A percentile compares a stretch with the other conserved stretches of the same genome.
Conservation (phyloP, 53 echinoderm and acorn worm species). For the Mesocentrotus franciscanus region DNA sequence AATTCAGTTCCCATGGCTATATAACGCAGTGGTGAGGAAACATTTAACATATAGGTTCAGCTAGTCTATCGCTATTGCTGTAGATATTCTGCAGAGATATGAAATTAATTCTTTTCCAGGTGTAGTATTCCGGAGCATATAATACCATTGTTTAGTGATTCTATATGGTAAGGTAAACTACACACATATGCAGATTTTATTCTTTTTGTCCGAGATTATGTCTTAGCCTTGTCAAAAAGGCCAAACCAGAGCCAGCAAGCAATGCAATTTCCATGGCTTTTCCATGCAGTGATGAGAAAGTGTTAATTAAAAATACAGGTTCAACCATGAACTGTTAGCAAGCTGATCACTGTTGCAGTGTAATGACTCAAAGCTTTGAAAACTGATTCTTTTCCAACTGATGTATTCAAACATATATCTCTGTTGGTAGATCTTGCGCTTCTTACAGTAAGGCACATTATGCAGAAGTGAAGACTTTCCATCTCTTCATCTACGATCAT, state of each 20-base stretch:
- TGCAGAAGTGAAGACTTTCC: neutral
- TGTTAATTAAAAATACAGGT: neutral
- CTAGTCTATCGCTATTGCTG: no score
- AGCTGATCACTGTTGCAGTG: neutral
- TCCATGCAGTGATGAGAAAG: neutral
- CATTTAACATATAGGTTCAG: no score
- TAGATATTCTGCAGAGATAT: neutral
- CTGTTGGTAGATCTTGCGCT: neutral
- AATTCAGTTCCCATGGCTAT: no score
- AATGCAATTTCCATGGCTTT: neutral
- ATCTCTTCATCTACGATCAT: neutral
- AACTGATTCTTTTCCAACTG: neutral
- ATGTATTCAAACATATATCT: neutral
- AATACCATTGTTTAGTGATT: neutral
- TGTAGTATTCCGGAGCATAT: neutral
- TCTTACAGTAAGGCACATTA: neutral
- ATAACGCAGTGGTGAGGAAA: no score
- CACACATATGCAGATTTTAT: neutral
- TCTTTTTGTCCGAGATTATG: no score
- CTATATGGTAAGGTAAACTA: neutral
- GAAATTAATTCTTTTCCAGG: neutral
- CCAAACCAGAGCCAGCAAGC: neutral
- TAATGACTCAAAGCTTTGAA: neutral
- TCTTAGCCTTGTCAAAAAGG: neutral
- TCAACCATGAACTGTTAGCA: neutral